Base-by-base conservation (phyloP, 1,140 invertebrate species). In the Uloborus diversus region DNA sequence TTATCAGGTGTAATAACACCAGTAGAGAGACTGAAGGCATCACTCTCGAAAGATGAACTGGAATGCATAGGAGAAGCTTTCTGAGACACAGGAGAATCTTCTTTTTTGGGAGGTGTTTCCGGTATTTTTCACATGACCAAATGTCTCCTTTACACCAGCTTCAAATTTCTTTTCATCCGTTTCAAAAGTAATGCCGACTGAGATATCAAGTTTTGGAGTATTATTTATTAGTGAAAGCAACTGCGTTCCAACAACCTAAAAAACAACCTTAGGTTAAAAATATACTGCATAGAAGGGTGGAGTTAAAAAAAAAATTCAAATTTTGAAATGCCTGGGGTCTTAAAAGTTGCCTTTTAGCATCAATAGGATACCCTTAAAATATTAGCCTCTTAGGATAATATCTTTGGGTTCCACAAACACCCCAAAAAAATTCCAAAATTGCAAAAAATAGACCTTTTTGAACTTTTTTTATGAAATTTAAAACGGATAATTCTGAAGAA, bases 161-260 rank as follows among this genome's bases (percentile, higher is more conserved):
- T 94, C 92, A 87, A 96, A 96, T 83, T 92, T 91, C 57, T 92
- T 90, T 68, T 91, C 89, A 85, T 95, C 92, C 0, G 93, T 92
- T 82, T 93, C 91, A 85, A 96, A 96, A 83, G 94, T 92, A 80
- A 96, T 88, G 35, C 90, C 91, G 83, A 92, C 92, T 84, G 91
- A 90, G 14, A 93, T 88, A 84, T 94, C 93, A 49, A 91, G 90
- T 84, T 94, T 92, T 25, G 93, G 93, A 70, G 92, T 92, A 82
- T 92, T 93, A 85, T 92, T 92, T 53, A 94, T 91, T 73, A 97
- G 88, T 84, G 92, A 90, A 23, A 91, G 84, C 83, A 96, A 89
- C 84, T 95, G 94, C 27, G 90, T 89, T 20, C 89, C 88, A 11
- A 96, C 93, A 4, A 92, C 88, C 83, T 92, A 49, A 17, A 59